Percentiles rank a stretch among this genome's conserved stretches.
Evolutionary conservation across 2,797 vertebrate genomes (phyloP).

Genomic region (Poecilia gillii): DNA sequence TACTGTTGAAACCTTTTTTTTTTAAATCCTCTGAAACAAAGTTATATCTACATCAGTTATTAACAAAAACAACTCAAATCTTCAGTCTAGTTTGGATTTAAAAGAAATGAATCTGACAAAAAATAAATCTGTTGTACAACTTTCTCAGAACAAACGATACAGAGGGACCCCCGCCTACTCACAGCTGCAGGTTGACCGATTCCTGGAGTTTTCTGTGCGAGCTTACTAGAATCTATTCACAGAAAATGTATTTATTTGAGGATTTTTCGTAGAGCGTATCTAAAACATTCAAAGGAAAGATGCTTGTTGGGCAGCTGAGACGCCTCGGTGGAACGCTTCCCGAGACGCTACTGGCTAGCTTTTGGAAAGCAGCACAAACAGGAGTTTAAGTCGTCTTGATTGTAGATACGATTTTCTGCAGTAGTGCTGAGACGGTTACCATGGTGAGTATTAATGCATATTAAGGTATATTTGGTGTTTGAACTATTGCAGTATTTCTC

Average conservation of each 20-base stretch:
- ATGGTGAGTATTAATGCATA: background rate
- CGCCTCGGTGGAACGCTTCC: background rate
- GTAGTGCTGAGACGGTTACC: background rate
- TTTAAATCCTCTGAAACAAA: constrained; percentile 41
- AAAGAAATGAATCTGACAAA: constrained; percentile 43
- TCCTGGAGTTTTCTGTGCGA: background rate
- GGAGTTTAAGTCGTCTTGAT: background rate
- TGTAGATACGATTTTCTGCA: background rate
- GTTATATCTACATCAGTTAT: constrained; percentile 58
- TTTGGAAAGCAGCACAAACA: background rate
- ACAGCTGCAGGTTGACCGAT: background rate
- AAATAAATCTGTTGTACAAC: constrained; percentile 8
- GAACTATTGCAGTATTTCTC: background rate
- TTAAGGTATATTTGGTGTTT: background rate
- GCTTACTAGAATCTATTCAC: background rate
- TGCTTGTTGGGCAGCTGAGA: background rate
- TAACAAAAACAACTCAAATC: constrained; percentile 11
- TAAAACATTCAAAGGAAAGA: background rate
- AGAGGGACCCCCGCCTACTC: background rate
- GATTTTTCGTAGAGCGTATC: background rate
- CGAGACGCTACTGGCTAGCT: background rate
- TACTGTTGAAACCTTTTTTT: constrained; percentile 24
- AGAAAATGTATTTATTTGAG: background rate
- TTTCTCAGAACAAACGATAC: background rate
- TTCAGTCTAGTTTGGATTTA: constrained; percentile 20